These are phyloP conservation scores for Tortricodes alternella DNA, from an alignment of 2,888 invertebrate genomes.

Conservation along the genomic window DNA sequence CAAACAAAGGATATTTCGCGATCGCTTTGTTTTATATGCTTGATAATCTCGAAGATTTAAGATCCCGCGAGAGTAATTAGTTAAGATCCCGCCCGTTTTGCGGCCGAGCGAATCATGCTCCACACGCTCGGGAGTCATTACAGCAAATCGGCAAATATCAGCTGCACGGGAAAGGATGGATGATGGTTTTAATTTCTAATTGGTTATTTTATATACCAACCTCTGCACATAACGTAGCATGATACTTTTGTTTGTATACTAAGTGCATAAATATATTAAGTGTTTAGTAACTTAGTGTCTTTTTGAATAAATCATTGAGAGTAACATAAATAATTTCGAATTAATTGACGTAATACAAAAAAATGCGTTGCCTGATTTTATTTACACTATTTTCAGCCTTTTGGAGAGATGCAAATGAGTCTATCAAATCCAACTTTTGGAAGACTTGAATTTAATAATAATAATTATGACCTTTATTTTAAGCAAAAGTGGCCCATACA, in stretches of 20 bases:
- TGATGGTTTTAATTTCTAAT: not conserved
- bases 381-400: not conserved
- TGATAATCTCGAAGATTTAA: conserved; percentile 18
- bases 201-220: no score
- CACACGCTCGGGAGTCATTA: conserved; percentile 10
- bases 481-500: no score
- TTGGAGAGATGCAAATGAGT: not conserved
- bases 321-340: no score
- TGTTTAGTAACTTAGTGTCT: no score
- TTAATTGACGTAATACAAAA: no score
- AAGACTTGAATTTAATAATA: no score
- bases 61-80: conserved; percentile 27
- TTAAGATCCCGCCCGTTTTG: conserved; percentile 12
- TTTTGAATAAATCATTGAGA: no score
- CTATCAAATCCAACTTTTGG: conserved; percentile 4
- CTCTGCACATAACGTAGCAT: no score
- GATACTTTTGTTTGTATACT: not conserved
- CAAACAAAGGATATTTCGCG: not conserved
- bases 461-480: no score
- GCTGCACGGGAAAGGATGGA: not conserved
- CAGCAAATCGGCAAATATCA: not conserved
- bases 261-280: no score
- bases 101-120: conserved; percentile 2
- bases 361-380: no score
- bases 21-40: conserved; percentile 5